These are phyloP conservation scores for Haliclona indistincta DNA, from an alignment of 37 sponge, comb jelly and placozoan species.

Conservation along the genomic window DNA sequence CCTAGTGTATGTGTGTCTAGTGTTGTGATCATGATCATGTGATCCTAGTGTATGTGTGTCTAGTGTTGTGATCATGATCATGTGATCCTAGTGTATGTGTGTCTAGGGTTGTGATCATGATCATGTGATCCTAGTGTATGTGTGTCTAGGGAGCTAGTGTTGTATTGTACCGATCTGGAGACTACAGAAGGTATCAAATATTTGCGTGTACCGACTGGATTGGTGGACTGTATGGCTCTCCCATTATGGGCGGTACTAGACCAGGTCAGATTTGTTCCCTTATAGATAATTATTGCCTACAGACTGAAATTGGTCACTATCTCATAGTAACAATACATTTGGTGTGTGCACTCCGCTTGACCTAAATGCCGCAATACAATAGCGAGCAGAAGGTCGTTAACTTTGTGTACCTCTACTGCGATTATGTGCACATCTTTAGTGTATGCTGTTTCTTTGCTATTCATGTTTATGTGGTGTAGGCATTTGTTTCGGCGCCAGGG, in stretches of 20 bases:
- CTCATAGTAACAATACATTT: too few relatives aligned
- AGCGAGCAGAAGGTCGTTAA: too few relatives aligned
- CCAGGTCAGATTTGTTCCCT: conserved; percentile 55
- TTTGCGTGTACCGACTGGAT: conserved; percentile 87
- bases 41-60: neutral
- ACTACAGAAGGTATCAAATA: conserved; percentile 67
- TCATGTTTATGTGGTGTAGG: too few relatives aligned
- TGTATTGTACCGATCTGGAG: conserved; percentile 60
- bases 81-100: neutral
- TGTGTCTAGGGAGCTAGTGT: conserved; percentile 76
- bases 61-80: conserved; percentile 39
- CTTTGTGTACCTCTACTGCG: too few relatives aligned
- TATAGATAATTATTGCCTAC: too few relatives aligned
- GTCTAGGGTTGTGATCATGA: conserved; percentile 37
- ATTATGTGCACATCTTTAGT: too few relatives aligned
- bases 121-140: neutral
- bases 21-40: conserved; percentile 20
- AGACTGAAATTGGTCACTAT: too few relatives aligned
- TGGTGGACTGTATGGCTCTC: conserved; percentile 88
- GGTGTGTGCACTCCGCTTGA: too few relatives aligned
- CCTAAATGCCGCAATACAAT: too few relatives aligned
- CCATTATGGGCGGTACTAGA: conserved; percentile 79
- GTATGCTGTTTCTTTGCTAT: too few relatives aligned
- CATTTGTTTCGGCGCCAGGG: too few relatives aligned
- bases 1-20: conserved; percentile 15